phyloP scores from a whole-genome alignment of 2,888 invertebrate species.

The Trichogramma evanescens region DNA sequence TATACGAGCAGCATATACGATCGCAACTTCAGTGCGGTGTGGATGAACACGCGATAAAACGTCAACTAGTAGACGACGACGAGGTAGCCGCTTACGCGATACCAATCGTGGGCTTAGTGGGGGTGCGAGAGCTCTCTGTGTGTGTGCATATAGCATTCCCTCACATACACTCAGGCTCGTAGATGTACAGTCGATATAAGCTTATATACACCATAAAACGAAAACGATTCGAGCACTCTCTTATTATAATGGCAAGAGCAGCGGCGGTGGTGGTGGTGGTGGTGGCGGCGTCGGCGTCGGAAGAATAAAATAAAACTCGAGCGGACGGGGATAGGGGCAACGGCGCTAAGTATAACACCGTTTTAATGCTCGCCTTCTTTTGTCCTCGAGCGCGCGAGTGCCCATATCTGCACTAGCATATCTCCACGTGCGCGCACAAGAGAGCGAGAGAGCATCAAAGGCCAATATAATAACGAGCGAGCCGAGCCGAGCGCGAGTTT shows the following conservation, averaged over 20 bases:
- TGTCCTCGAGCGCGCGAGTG: background rate
- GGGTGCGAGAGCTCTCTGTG: too few species aligned
- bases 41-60: conserved; percentile 32
- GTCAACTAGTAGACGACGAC: conserved; percentile 23
- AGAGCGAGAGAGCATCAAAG: conserved; percentile 10
- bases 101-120: conserved; percentile 27
- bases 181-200: background rate
- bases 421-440: too few species aligned
- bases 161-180: too few species aligned
- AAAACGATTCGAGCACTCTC: conserved; percentile 21
- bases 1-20: too few species aligned
- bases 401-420: too few species aligned
- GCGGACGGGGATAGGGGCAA: conserved; percentile 25
- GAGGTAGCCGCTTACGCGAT: conserved; percentile 22
- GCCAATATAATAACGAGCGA: conserved; percentile 11
- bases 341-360: conserved; percentile 29
- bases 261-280: background rate
- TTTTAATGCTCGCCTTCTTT: conserved; percentile 21
- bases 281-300: background rate
- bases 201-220: conserved; percentile 23
- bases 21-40: conserved; percentile 6
- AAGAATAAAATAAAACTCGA: conserved; percentile 25
- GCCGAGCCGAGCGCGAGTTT: background rate
- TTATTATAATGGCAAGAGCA: conserved; percentile 20
- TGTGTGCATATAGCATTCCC: too few species aligned